Percentiles rank a stretch among this genome's conserved stretches.
Conservation (phyloP, 2,888 invertebrate species). For the Drosophila infuscata region DNA sequence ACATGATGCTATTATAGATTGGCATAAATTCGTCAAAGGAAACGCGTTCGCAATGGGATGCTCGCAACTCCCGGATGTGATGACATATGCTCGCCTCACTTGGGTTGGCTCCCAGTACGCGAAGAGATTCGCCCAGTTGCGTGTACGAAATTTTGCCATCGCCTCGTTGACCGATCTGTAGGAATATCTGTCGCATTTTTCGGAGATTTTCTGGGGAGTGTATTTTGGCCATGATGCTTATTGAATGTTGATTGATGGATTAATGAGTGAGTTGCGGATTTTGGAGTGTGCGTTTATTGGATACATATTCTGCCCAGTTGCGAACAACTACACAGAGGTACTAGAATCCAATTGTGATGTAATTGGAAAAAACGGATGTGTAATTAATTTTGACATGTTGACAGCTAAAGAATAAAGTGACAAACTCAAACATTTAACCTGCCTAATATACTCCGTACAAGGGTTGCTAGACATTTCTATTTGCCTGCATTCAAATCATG, state of each 20-base stretch:
- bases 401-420: constrained; percentile 45
- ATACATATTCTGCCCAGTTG: constrained; percentile 50
- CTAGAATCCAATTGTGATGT: constrained; percentile 37
- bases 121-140: constrained; percentile 59
- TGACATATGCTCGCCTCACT: constrained; percentile 41
- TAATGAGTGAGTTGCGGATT: constrained; percentile 13
- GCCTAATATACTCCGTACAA: not conserved
- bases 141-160: constrained; percentile 55
- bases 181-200: constrained; percentile 42
- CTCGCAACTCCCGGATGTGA: constrained; percentile 30
- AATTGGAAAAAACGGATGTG: constrained; percentile 46
- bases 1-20: constrained; percentile 38
- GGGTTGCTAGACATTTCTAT: not conserved
- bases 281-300: constrained; percentile 20
- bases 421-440: not conserved
- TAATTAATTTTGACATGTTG: constrained; percentile 66
- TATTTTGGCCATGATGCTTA: constrained; percentile 32
- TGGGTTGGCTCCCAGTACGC: constrained; percentile 62
- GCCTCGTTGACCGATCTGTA: constrained; percentile 29
- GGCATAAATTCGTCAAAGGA: constrained; percentile 56
- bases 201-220: constrained; percentile 22
- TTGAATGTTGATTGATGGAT: constrained; percentile 30
- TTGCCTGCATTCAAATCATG: not conserved
- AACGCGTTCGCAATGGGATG: constrained; percentile 39
- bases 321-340: constrained; percentile 24